phyloP scores from a whole-genome alignment of 2,888 invertebrate genomes.

The Latrodectus hesperus region DNA sequence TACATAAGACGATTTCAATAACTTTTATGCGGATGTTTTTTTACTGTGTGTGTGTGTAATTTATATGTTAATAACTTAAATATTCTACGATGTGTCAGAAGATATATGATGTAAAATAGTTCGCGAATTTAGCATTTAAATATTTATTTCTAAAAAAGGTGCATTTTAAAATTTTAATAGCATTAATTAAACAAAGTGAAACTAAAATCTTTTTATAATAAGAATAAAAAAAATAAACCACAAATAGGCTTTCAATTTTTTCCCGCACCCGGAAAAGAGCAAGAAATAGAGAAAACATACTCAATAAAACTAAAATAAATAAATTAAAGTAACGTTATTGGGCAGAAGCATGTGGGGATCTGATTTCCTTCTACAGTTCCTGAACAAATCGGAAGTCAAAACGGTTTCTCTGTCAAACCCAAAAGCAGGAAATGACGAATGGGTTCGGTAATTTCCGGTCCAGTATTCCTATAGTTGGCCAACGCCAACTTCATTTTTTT shows the following conservation, averaged over 20 bases:
- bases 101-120: too few relatives aligned
- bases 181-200: too few relatives aligned
- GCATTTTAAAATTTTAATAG: too few relatives aligned
- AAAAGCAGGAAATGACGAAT: constrained; percentile 61
- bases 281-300: background rate
- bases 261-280: background rate
- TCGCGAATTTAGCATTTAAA: too few relatives aligned
- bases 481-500: background rate
- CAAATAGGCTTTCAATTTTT: background rate
- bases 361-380: constrained; percentile 58
- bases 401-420: constrained; percentile 45
- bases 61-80: too few relatives aligned
- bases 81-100: too few relatives aligned
- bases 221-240: background rate
- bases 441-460: constrained; percentile 58
- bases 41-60: too few relatives aligned
- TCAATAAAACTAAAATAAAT: background rate
- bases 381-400: constrained; percentile 52
- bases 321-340: background rate
- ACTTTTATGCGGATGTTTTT: too few relatives aligned
- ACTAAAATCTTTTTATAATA: too few relatives aligned
- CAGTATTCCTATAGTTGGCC: constrained; percentile 11
- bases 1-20: too few relatives aligned
- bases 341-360: constrained; percentile 17
- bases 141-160: too few relatives aligned